phyloP scores from a whole-genome alignment of 2,888 invertebrate genomes.

The Labia minor region DNA sequence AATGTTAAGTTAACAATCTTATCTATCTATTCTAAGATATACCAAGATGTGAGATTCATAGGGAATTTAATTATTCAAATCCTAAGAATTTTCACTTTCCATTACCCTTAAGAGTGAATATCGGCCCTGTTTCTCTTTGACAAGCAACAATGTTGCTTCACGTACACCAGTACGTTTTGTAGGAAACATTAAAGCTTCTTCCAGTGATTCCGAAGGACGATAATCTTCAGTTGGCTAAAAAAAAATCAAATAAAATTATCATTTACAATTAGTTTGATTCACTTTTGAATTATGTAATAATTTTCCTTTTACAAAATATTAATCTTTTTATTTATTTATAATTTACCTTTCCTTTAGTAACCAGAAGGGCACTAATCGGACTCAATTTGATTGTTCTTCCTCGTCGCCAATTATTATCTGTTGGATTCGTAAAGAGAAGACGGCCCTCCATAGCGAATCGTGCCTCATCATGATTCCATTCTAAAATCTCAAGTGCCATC shows the following conservation, averaged over 20 bases:
- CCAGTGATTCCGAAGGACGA: conserved; percentile 47
- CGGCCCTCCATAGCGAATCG: conserved; percentile 84
- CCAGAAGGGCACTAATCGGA: conserved; percentile 78
- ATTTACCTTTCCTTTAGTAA: conserved; percentile 80
- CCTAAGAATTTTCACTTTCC: too few relatives aligned
- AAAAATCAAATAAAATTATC: conserved; percentile 24
- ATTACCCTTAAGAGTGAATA: conserved; percentile 66
- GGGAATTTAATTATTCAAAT: too few relatives aligned
- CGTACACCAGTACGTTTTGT: conserved; percentile 55
- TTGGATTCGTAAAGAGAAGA: conserved; percentile 75
- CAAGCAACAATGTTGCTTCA: conserved; percentile 76
- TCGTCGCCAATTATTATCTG: conserved; percentile 83
- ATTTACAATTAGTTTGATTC: conserved; percentile 13
- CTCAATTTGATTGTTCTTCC: conserved; percentile 80
- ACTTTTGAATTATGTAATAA: too few relatives aligned
- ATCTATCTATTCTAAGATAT: too few relatives aligned
- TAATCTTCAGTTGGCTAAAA: conserved; percentile 59
- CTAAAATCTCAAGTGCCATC: conserved; percentile 85
- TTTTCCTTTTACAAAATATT: too few relatives aligned
- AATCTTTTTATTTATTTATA: too few relatives aligned
- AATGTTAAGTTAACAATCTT: too few relatives aligned
- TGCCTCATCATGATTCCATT: conserved; percentile 90
- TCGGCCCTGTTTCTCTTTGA: conserved; percentile 81
- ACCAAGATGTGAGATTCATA: too few relatives aligned
- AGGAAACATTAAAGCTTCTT: conserved; percentile 52